Conservation (phyloP, 2,888 invertebrate species). For the Actias luna region DNA sequence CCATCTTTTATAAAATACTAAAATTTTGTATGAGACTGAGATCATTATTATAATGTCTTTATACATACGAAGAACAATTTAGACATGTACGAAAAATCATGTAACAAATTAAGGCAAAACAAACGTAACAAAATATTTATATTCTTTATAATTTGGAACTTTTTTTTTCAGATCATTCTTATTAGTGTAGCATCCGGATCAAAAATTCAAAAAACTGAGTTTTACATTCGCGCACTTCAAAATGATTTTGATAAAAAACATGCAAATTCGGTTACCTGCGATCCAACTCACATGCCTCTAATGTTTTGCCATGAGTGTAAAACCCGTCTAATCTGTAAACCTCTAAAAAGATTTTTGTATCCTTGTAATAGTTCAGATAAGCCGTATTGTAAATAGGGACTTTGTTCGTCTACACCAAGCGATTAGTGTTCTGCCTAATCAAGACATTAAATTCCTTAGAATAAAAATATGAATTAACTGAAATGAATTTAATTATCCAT, state of each 20-base stretch:
- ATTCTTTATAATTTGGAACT: no score
- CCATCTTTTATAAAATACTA: no score
- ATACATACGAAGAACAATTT: no score
- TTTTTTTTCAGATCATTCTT: background rate
- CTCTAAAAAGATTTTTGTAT: constrained; percentile 47
- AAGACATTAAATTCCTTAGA: background rate
- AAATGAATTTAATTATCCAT: no score
- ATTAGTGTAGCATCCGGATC: background rate
- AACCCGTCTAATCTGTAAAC: constrained; percentile 54
- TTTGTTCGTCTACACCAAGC: constrained; percentile 49
- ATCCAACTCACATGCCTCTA: constrained; percentile 32
- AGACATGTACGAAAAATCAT: no score
- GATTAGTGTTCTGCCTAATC: constrained; percentile 34
- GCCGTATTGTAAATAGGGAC: constrained; percentile 57
- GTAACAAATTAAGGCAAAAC: no score
- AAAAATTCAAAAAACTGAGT: background rate
- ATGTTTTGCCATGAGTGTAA: constrained; percentile 53
- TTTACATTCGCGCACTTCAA: background rate
- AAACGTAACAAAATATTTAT: no score
- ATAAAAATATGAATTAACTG: background rate
- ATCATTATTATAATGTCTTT: no score
- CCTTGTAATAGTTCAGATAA: constrained; percentile 39
- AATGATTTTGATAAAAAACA: background rate
- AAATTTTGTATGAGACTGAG: no score
- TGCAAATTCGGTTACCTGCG: constrained; percentile 44